phyloP scores from a whole-genome alignment of 2,888 invertebrate species.

The Aphidoletes aphidimyza region DNA sequence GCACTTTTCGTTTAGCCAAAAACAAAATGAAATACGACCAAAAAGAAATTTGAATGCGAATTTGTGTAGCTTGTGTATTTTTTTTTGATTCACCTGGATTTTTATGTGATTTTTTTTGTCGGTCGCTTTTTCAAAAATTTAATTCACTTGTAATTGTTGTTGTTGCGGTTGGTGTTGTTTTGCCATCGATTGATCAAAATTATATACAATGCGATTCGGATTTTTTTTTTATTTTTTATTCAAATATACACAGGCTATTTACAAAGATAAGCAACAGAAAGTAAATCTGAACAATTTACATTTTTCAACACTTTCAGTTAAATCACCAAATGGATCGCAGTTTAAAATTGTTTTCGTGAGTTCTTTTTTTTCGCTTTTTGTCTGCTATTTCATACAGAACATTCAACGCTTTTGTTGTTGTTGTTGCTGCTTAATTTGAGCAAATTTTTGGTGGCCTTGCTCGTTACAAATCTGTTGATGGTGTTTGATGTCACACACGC shows the following conservation, averaged over 20 bases:
- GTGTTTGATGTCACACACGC: no score
- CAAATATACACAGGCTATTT: conserved; percentile 52
- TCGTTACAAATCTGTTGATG: no score
- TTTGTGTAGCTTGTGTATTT: neutral
- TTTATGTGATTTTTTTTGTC: conserved; percentile 25
- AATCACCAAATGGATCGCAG: neutral
- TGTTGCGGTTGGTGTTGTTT: neutral
- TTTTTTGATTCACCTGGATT: conserved; percentile 31
- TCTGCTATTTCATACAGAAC: no score
- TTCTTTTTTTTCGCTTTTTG: neutral
- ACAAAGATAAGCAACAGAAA: conserved; percentile 40
- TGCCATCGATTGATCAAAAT: conserved; percentile 47
- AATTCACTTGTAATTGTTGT: no score
- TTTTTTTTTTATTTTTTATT: no score
- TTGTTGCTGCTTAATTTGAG: neutral
- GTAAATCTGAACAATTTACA: conserved; percentile 41
- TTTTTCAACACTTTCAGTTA: conserved; percentile 25
- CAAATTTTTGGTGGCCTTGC: neutral
- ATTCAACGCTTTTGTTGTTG: neutral
- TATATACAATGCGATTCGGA: conserved; percentile 47
- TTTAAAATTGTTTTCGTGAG: neutral
- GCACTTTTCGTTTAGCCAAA: neutral
- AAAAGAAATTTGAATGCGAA: neutral
- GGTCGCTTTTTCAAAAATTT: neutral
- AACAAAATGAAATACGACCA: neutral